A percentile compares a stretch with the other conserved stretches of the same genome.
Conservation (phyloP, 2,113 vertebrate species). For the Chloebia gouldiae region DNA sequence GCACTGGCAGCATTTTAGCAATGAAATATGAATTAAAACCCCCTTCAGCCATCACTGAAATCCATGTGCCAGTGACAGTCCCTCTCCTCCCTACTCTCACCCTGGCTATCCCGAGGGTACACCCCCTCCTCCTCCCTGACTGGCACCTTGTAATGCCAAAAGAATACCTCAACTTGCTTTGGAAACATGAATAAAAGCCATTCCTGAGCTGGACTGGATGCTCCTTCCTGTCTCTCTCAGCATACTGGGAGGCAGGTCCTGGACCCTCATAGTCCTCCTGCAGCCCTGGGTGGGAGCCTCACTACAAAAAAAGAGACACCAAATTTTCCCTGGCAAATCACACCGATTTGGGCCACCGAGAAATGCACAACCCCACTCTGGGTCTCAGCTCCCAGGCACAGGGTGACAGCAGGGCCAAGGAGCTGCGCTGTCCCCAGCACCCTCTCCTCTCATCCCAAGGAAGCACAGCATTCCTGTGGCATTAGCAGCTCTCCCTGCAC, state of each 20-base stretch:
- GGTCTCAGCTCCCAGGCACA: fast-evolving
- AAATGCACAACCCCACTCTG: fast-evolving
- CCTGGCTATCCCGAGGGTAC: not conserved
- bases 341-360: fast-evolving
- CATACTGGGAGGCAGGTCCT: not conserved
- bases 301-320: not conserved
- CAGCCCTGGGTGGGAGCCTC: not conserved
- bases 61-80: not conserved
- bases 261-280: not conserved
- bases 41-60: not conserved
- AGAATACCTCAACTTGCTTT: not conserved
- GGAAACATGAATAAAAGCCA: constrained; percentile 26
- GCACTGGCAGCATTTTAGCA: not conserved
- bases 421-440: not conserved
- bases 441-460: not conserved
- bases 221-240: not conserved
- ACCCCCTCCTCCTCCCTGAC: not conserved
- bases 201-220: not conserved
- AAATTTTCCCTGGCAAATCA: not conserved
- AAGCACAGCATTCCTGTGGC: not conserved
- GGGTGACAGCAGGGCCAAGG: not conserved
- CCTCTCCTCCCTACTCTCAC: not conserved
- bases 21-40: not conserved
- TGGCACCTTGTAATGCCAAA: not conserved
- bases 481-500: constrained; percentile 43